Conservation (phyloP, 92 coral and sea anemone species). For the Epizoanthus rinbou region DNA sequence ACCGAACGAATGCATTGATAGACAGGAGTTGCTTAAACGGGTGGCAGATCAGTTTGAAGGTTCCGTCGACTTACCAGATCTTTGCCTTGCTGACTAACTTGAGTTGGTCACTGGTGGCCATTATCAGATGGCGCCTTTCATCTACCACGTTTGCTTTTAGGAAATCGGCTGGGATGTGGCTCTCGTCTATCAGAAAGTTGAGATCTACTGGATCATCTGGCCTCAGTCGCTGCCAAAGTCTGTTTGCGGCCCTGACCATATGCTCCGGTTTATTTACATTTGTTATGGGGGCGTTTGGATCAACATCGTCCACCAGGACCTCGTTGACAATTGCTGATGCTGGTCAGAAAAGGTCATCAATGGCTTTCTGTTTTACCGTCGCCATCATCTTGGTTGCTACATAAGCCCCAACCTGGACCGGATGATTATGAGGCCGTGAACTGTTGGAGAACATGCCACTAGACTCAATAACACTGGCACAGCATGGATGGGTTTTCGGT, state of each 20-base stretch:
- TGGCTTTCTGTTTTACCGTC: not conserved
- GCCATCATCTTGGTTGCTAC: not conserved
- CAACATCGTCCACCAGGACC: not conserved
- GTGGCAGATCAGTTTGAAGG: too few relatives aligned
- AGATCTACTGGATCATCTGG: slow-evolving; percentile 20
- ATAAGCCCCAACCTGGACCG: not conserved
- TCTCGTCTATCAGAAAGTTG: slow-evolving; percentile 6
- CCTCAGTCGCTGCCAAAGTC: not conserved
- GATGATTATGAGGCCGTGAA: not conserved
- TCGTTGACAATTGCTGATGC: not conserved
- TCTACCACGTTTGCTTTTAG: not conserved
- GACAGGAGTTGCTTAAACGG: not conserved
- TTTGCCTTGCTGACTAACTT: not conserved
- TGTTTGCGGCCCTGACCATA: slow-evolving; percentile 26
- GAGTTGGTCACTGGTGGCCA: slow-evolving; percentile 19
- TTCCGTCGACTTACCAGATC: too few relatives aligned
- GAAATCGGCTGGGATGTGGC: slow-evolving; percentile 3
- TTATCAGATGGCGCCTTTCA: not conserved
- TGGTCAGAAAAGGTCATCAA: not conserved
- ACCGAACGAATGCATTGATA: not conserved
- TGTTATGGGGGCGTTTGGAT: not conserved
- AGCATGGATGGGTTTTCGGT: not conserved
- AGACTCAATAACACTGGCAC: not conserved
- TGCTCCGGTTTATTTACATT: not conserved
- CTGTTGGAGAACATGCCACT: not conserved